Base-by-base conservation (phyloP, 1,140 invertebrate genomes). In the Samia ricini region DNA sequence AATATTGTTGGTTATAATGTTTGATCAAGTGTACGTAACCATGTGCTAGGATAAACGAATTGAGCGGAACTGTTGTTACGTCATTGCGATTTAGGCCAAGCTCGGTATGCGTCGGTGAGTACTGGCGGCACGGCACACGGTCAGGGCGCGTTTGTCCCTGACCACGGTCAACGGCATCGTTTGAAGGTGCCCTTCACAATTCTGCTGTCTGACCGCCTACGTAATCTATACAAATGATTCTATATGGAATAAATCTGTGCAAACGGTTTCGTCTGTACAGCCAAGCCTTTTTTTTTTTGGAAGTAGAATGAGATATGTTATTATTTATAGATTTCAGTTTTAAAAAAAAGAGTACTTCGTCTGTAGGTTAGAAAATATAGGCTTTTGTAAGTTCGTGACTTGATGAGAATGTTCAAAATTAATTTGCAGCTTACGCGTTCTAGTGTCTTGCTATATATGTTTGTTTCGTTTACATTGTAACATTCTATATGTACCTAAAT, bases 141-240 rank as follows among this genome's bases (percentile, higher is more conserved):
- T 78, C 84, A 83, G 68, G 80, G 79, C 63, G 73, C 69, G 64
- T 12, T 55, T 56, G 83, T 80, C 83, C 85, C 77, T 87, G 85
- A 88, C 85, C 85, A 87, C 84, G 85, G 85, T 83, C 85, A 88
- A 88, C 81, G 85, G 74, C 83, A 77, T 74, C 71, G 76, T 70
- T 82, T 84, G 76, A 88, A 88, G 85, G 85, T 87, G 85, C 79
- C 84, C 84, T 80, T 79, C 71, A 68, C 69, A 74, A 61, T 61
- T 56, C 57, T 29, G 36, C 57, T 49, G 54, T 24, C 54, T 29
- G 24, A 42, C 29, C 29, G 56, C 26, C 56, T 26, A 57, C 56
- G 22, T 56, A 51, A 59, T 23, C 8, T 42, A 42, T 42, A 42
- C 33, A 29, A 42, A 42, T 42, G 33, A 36, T 56, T 49, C 29